These are phyloP conservation scores for Lamellibrachia columna DNA, from an alignment of 2,888 invertebrate species.

Conservation along the genomic window DNA sequence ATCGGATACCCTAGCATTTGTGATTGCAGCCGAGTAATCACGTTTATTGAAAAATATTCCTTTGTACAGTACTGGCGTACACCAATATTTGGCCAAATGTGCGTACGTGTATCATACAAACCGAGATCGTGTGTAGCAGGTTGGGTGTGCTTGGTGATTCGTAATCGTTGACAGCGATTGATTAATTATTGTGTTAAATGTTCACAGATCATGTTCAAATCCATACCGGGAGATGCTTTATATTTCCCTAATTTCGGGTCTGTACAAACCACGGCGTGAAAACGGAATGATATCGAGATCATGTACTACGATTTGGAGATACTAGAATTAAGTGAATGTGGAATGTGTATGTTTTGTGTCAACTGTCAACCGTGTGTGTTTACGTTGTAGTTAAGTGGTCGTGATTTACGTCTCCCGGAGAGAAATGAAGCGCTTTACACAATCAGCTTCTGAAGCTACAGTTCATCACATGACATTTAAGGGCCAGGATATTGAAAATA, in stretches of 20 bases:
- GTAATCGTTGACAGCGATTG: neutral
- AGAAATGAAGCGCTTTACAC: neutral
- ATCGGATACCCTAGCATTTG: slow-evolving; percentile 6
- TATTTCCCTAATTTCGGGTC: neutral
- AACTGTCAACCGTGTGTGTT: neutral
- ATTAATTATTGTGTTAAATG: neutral
- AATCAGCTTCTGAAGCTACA: neutral
- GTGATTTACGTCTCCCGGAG: neutral
- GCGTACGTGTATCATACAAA: neutral
- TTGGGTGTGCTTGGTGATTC: neutral
- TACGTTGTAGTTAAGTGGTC: neutral
- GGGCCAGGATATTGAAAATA: slow-evolving; percentile 3
- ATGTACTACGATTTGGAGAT: neutral
- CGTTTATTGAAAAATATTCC: neutral
- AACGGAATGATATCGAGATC: neutral
- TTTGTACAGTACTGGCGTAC: neutral
- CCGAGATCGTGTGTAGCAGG: neutral
- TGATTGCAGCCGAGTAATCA: neutral
- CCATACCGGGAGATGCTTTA: neutral
- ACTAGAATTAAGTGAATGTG: neutral
- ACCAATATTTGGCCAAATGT: neutral
- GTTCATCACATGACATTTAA: neutral
- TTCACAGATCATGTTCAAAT: neutral
- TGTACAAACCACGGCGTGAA: neutral
- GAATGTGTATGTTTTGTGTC: neutral